Evolutionary conservation across 2,888 invertebrate genomes (phyloP).

Genomic region (Griposia aprilina): DNA sequence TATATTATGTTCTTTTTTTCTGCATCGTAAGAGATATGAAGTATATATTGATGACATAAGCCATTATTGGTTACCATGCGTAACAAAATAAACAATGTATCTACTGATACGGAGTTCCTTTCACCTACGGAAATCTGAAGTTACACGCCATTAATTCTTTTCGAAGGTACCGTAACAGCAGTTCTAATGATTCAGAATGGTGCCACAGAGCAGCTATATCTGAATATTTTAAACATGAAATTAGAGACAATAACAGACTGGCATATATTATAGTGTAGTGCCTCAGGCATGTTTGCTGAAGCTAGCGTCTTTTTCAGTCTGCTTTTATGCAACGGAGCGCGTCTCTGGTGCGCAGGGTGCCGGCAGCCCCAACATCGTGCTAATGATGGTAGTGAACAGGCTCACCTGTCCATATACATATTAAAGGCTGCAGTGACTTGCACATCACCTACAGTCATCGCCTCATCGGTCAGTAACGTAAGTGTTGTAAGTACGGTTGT

Average conservation of each 20-base stretch:
- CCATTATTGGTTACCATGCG: constrained; percentile 52
- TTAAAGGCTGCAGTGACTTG: background rate
- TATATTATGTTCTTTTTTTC: constrained; percentile 33
- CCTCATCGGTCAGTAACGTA: background rate
- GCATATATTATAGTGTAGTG: background rate
- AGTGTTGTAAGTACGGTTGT: background rate
- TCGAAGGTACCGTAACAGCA: constrained; percentile 33
- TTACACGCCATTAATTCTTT: constrained; percentile 61
- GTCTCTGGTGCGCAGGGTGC: background rate
- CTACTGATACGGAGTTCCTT: constrained; percentile 42
- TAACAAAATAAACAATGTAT: constrained; percentile 57
- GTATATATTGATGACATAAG: constrained; percentile 57
- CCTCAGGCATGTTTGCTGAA: background rate
- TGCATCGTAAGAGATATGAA: constrained; percentile 43
- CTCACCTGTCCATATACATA: background rate
- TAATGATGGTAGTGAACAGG: background rate
- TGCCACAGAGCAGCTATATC: constrained; percentile 6
- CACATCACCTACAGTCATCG: background rate
- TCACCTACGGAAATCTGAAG: constrained; percentile 51
- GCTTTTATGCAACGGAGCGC: background rate
- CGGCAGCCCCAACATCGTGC: background rate
- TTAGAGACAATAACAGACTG: background rate
- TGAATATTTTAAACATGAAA: background rate
- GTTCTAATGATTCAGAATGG: constrained; percentile 25
- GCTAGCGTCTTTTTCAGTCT: background rate